These are phyloP conservation scores for Casuarius casuarius DNA, from an alignment of 2,113 vertebrate species.

Conservation along the genomic window DNA sequence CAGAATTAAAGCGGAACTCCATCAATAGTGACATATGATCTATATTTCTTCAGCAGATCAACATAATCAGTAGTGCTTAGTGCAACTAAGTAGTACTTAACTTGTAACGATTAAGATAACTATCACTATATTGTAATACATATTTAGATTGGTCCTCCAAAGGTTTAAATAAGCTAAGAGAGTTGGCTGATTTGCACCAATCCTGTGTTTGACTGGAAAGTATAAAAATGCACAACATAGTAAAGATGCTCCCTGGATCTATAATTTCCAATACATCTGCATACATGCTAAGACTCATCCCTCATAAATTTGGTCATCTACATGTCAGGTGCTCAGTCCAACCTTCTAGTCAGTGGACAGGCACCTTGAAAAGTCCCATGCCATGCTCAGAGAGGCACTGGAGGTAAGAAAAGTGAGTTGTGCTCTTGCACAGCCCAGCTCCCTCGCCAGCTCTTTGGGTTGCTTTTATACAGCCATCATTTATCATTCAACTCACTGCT, in stretches of 20 bases:
- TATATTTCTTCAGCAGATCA: neutral
- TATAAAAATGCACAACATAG: neutral
- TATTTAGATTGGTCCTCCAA: neutral
- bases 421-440: neutral
- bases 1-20: neutral
- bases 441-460: neutral
- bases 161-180: neutral
- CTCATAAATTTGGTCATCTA: neutral
- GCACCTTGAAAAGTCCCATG: neutral
- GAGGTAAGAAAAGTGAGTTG: neutral
- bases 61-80: neutral
- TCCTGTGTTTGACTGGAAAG: neutral
- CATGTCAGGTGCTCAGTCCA: neutral
- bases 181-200: neutral
- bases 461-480: neutral
- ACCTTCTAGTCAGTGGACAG: neutral
- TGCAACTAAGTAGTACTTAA: neutral
- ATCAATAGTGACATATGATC: neutral
- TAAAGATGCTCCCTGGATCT: neutral
- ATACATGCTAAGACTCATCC: fast-evolving
- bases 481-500: neutral
- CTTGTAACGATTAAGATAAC: neutral
- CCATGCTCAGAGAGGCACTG: neutral
- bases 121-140: neutral
- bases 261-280: neutral